Percentiles rank a stretch among this genome's conserved stretches.
phyloP scores from a whole-genome alignment of 1,140 invertebrate species.

The Drosophila takahashii region DNA sequence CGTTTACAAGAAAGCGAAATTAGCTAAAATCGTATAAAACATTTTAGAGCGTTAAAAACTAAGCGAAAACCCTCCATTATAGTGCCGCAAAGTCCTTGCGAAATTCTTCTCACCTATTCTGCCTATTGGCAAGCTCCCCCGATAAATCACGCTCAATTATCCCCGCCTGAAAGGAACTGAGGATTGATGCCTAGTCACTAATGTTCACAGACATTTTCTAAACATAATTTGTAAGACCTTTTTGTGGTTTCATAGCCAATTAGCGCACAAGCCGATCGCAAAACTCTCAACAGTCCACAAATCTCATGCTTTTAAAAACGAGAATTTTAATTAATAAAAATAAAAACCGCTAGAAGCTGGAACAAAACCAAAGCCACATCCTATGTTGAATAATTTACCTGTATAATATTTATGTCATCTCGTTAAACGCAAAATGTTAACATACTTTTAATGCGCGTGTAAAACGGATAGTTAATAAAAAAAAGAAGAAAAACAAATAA shows the following conservation, averaged over 20 bases:
- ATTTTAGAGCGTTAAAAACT: conserved; percentile 40
- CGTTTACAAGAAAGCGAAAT: conserved; percentile 26
- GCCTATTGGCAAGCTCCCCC: conserved; percentile 42
- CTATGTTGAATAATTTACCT: conserved; percentile 63
- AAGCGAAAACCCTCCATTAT: conserved; percentile 27
- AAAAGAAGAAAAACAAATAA: conserved; percentile 39
- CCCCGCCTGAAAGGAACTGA: conserved; percentile 38
- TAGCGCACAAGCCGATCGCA: conserved; percentile 25
- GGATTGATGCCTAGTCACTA: conserved; percentile 43
- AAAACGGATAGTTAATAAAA: conserved; percentile 64
- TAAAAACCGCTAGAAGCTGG: conserved; percentile 4
- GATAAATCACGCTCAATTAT: conserved; percentile 53
- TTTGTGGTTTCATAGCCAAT: conserved; percentile 49
- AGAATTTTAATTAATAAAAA: conserved; percentile 55
- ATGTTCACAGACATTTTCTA: conserved; percentile 15
- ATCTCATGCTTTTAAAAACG: conserved; percentile 62
- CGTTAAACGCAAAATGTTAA: conserved; percentile 72
- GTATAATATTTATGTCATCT: conserved; percentile 68
- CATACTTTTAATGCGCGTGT: conserved; percentile 66
- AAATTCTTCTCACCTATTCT: conserved; percentile 15
- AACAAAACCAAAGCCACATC: conserved; percentile 25
- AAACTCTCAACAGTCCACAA: conserved; percentile 38
- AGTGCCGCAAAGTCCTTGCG: conserved; percentile 29
- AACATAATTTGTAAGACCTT: conserved; percentile 31
- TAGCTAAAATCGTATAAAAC: conserved; percentile 44